These are phyloP conservation scores for Temnothorax nylanderi DNA, from an alignment of 1,140 invertebrate genomes.

Conservation along the genomic window DNA sequence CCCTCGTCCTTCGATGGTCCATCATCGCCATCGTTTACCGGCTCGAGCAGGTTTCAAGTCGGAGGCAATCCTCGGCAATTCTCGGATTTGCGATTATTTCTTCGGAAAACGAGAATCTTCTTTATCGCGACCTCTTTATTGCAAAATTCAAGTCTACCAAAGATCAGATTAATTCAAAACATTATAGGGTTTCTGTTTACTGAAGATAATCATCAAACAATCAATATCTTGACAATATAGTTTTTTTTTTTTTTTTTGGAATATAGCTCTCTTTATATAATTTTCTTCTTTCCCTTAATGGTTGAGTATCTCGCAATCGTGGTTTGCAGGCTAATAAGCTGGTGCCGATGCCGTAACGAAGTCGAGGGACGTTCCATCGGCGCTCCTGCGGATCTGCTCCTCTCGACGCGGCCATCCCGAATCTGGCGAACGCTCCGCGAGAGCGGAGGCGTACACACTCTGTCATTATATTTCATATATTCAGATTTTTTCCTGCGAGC, in stretches of 20 bases:
- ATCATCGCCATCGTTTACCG: background rate
- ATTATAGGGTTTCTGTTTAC: background rate
- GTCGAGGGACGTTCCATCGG: background rate
- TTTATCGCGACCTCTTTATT: background rate
- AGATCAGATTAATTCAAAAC: background rate
- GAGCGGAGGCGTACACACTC: slow-evolving; percentile 77
- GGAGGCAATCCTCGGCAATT: background rate
- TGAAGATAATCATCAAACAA: background rate
- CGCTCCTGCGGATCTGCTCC: slow-evolving; percentile 11
- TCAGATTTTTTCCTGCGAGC: slow-evolving; percentile 84
- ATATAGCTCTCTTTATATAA: background rate
- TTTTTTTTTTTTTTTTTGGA: background rate
- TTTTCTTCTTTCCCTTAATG: background rate
- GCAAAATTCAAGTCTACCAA: background rate
- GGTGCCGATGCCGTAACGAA: background rate
- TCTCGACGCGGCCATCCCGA: slow-evolving; percentile 18
- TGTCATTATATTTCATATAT: slow-evolving; percentile 86
- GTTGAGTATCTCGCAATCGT: background rate
- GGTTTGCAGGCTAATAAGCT: background rate
- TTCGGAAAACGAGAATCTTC: background rate
- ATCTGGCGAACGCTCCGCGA: slow-evolving; percentile 44
- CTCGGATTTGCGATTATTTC: background rate
- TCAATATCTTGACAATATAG: background rate
- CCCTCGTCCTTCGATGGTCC: background rate
- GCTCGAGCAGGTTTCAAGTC: background rate